Conservation (phyloP, 1,140 invertebrate species). For the Drosophila pseudoananassae region DNA sequence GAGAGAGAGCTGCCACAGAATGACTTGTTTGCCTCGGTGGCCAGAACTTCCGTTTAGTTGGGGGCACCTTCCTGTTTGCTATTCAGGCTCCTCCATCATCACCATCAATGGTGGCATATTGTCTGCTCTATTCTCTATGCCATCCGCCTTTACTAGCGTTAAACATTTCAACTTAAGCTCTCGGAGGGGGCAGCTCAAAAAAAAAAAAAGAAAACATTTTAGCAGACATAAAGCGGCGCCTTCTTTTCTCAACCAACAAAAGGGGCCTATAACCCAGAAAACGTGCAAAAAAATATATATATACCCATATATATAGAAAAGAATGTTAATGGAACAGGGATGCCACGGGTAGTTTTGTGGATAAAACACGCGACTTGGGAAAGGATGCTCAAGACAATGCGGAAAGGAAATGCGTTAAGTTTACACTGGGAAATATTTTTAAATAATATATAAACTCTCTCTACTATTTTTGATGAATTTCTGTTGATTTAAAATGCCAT, state of each 20-base stretch:
- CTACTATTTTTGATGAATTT: neutral
- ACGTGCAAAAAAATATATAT: constrained; percentile 23
- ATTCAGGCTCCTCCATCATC: constrained; percentile 32
- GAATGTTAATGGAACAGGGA: constrained; percentile 21
- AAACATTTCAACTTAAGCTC: constrained; percentile 71
- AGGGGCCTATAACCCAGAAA: constrained; percentile 51
- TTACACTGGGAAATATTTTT: constrained; percentile 10
- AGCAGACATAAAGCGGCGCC: constrained; percentile 71
- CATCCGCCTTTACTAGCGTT: constrained; percentile 42
- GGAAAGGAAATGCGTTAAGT: constrained; percentile 27
- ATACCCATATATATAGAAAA: constrained; percentile 5
- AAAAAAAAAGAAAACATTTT: constrained; percentile 64
- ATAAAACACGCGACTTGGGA: constrained; percentile 17
- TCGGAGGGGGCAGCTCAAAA: neutral
- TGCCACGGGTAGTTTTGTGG: constrained; percentile 5
- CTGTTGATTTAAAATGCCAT: too few relatives aligned
- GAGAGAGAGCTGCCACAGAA: constrained; percentile 14
- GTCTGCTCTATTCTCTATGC: constrained; percentile 33
- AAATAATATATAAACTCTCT: neutral
- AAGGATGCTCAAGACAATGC: constrained; percentile 27
- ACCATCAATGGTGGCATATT: constrained; percentile 54
- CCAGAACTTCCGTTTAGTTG: constrained; percentile 48
- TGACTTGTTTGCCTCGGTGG: constrained; percentile 37
- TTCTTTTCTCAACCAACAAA: constrained; percentile 54
- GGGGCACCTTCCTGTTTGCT: constrained; percentile 22